phyloP scores from a whole-genome alignment of 1,140 invertebrate genomes.

The Drosophila oshimai region DNA sequence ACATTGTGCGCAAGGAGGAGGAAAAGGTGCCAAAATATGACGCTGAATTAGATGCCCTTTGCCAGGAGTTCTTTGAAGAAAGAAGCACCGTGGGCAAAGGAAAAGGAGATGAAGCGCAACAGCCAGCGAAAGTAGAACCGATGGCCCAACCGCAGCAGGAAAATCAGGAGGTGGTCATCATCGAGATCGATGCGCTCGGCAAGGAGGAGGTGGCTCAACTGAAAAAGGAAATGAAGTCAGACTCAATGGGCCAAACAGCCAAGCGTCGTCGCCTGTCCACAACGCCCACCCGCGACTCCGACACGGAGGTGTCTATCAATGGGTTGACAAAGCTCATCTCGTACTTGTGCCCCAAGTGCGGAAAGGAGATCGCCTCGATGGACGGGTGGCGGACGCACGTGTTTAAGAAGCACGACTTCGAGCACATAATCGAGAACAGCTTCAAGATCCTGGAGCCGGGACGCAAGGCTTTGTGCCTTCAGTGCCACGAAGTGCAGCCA shows the following conservation, averaged over 20 bases:
- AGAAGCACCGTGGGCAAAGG: not conserved
- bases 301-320: conserved; percentile 18
- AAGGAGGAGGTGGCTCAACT: conserved; percentile 57
- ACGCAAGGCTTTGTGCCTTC: conserved; percentile 49
- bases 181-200: conserved; percentile 70
- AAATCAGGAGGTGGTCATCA: conserved; percentile 57
- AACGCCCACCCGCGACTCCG: conserved; percentile 17
- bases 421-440: conserved; percentile 66
- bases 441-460: conserved; percentile 56
- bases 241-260: not conserved
- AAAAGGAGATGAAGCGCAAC: not conserved
- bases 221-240: conserved; percentile 42
- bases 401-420: conserved; percentile 69
- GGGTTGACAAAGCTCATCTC: conserved; percentile 43
- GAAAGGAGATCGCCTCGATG: conserved; percentile 61
- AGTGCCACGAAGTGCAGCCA: conserved; percentile 50
- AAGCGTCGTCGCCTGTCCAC: conserved; percentile 43
- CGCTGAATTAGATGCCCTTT: conserved; percentile 50
- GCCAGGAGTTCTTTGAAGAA: conserved; percentile 55
- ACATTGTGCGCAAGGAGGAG: conserved; percentile 57
- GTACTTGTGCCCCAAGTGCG: conserved; percentile 71
- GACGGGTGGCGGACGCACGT: conserved; percentile 64
- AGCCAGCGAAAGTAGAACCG: not conserved
- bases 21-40: conserved; percentile 13
- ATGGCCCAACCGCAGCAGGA: not conserved